phyloP scores from a whole-genome alignment of 2,113 vertebrate genomes.

The Trinectes maculatus region DNA sequence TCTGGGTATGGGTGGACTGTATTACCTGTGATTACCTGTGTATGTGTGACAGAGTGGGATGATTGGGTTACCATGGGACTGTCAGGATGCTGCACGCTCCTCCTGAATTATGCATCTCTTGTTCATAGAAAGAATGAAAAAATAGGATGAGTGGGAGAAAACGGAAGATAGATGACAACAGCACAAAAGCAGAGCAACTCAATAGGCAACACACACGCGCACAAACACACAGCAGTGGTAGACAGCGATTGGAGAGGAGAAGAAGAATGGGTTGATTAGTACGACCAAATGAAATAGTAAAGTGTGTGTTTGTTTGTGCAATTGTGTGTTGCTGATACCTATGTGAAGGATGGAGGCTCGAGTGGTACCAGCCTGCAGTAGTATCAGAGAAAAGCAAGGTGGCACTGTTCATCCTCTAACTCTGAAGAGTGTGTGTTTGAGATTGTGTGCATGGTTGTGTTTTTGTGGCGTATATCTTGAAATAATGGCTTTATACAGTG shows the following conservation, averaged over 20 bases:
- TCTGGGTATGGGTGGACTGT: conserved; percentile 1
- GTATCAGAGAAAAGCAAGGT: conserved; percentile 55
- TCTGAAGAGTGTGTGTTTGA: background rate
- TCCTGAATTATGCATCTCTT: conserved; percentile 75
- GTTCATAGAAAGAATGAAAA: conserved; percentile 70
- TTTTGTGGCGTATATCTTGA: conserved; percentile 18
- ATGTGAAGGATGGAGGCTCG: conserved; percentile 37
- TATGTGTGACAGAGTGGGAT: conserved; percentile 27
- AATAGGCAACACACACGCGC: conserved; percentile 52
- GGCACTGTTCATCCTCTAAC: conserved; percentile 70
- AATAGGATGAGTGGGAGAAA: conserved; percentile 47
- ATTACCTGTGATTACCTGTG: background rate
- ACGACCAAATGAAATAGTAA: conserved; percentile 45
- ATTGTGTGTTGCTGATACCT: conserved; percentile 31
- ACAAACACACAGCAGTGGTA: conserved; percentile 1
- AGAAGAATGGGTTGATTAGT: conserved; percentile 77
- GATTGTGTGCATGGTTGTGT: conserved; percentile 16
- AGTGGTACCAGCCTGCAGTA: conserved; percentile 42
- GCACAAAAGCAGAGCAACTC: conserved; percentile 70
- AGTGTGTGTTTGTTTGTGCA: conserved; percentile 48
- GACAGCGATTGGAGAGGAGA: conserved; percentile 51
- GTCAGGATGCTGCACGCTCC: conserved; percentile 48
- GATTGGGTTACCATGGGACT: conserved; percentile 59
- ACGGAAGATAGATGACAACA: conserved; percentile 75
- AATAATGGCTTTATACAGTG: background rate